Evolutionary conservation across 2,113 vertebrate genomes (phyloP), one percentile per base, ranked within the genome.

Genomic region (Podarcis cretensis): DNA sequence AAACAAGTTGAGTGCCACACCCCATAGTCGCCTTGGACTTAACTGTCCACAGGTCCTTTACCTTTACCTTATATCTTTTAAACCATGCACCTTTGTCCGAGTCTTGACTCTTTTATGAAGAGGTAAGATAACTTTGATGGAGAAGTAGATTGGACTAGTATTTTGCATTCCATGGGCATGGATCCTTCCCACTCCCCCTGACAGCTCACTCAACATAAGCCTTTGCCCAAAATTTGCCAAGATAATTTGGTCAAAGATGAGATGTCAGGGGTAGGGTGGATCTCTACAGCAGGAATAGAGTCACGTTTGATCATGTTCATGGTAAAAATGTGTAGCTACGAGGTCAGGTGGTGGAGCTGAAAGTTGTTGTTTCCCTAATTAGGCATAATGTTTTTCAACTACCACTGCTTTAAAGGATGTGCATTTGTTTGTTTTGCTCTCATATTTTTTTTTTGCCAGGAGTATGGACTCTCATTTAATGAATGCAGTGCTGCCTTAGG

Each of bases 401-500:
- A 6, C 1, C 35, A 21, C 1, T 83, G 1, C 32, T 27, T 21
- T 71, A 79, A 71, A 23, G 66, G 63, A 1, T 5, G 69, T 1
- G n/a, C 73, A 23, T 25, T 76, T 76, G 21, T 85, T 90, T 91
- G 0, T 88, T 37, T 73, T 0, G 89, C n/a, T 65, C 3, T 91
- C 65, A 74, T 89, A 6, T 92, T 73, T 91, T 81, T n/a, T 91
- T 90, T 23, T 10, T 83, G 21, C 80, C 91, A 99, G 98, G 98
- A 98, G 87, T 96, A 97, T 86, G 96, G 96, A 54, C 94, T 98
- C 83, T 87, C 92, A 83, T 99, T 99, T 84, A 96, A 96, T 1
- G 99, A 99, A 94, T 99, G 98, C 93, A 99, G 99, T 0, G 98
- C 98, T 71, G 97, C 96, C 81, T 98, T 98, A 0, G 98, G 98